Percentiles rank a stretch among this genome's conserved stretches.
phyloP scores from a whole-genome alignment of 92 coral and sea anemone genomes.

The Micromussa lordhowensis region DNA sequence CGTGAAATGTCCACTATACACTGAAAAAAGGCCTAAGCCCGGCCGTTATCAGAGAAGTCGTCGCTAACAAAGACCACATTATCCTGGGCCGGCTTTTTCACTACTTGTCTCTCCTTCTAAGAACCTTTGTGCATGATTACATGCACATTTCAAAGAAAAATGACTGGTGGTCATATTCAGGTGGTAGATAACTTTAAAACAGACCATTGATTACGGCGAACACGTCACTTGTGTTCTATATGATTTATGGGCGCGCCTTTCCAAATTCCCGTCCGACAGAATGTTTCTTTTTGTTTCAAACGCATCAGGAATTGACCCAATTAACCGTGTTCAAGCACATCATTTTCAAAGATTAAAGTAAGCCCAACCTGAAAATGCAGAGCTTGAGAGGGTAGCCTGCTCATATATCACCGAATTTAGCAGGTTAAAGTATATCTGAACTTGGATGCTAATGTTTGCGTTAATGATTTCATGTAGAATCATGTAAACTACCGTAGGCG shows the following conservation, averaged over 20 bases:
- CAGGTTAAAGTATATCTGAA: background rate
- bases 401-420: background rate
- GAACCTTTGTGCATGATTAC: background rate
- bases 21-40: background rate
- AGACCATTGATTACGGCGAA: background rate
- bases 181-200: background rate
- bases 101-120: background rate
- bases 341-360: background rate
- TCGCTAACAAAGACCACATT: background rate
- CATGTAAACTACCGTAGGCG: background rate
- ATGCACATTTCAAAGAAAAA: background rate
- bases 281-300: background rate
- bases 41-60: background rate
- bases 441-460: background rate
- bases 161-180: slow-evolving; percentile 14
- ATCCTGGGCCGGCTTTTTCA: background rate
- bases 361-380: background rate
- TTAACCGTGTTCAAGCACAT: no score
- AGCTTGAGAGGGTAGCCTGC: background rate
- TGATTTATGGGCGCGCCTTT: slow-evolving; percentile 18
- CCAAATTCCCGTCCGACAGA: background rate
- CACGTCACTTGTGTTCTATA: background rate
- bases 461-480: background rate
- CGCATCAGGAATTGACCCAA: background rate
- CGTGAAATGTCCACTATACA: background rate